Conservation (phyloP, 2,113 vertebrate genomes). For the Arizona elegans region DNA sequence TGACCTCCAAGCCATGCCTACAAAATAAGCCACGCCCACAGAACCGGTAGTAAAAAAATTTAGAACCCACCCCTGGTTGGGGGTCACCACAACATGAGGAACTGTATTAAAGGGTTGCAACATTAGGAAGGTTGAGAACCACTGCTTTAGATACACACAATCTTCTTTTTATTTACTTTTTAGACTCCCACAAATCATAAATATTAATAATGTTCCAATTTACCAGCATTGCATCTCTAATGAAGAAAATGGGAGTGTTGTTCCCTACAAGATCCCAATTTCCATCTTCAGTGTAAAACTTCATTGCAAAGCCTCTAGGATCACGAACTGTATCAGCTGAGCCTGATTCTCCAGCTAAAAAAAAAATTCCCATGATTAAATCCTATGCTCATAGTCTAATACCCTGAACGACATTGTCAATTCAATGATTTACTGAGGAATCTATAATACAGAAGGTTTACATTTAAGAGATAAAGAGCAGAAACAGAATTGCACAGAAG, state of each 20-base stretch:
- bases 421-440: neutral
- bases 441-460: neutral
- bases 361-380: accelerated
- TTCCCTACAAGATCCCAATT: slow-evolving; percentile 98
- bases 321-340: slow-evolving; percentile 89
- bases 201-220: slow-evolving; percentile 34
- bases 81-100: no score
- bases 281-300: slow-evolving; percentile 95
- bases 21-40: no score
- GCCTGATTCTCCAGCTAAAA: slow-evolving; percentile 87
- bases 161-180: neutral
- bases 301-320: slow-evolving; percentile 93
- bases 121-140: no score
- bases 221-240: slow-evolving; percentile 88
- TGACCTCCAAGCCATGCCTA: no score
- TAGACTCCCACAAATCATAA: neutral
- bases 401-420: neutral
- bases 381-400: neutral
- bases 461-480: neutral
- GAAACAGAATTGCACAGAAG: neutral
- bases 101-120: no score
- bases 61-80: no score
- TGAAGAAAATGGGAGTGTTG: slow-evolving; percentile 96
- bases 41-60: no score
- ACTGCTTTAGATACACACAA: neutral